Percentiles rank a stretch among this genome's conserved stretches.
Conservation (phyloP, 1,140 invertebrate species). For the Melipona quadrifasciata region DNA sequence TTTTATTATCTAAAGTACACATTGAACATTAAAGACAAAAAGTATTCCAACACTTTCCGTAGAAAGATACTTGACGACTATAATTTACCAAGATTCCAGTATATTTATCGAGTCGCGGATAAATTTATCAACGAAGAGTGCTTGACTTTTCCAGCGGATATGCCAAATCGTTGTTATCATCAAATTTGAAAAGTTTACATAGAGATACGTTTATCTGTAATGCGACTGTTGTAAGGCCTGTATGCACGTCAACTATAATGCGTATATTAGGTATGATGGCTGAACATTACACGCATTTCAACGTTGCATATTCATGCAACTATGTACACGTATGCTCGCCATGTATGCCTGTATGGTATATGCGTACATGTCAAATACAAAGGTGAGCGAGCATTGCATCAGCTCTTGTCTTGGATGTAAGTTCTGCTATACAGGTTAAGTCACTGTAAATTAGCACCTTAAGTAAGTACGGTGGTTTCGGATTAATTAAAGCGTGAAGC, state of each 20-base stretch:
- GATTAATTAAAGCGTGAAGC: background rate
- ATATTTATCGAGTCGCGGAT: background rate
- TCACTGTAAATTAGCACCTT: background rate
- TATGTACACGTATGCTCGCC: constrained; percentile 1
- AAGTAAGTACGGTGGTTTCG: background rate
- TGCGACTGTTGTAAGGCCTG: constrained; percentile 22
- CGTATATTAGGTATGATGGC: constrained; percentile 45
- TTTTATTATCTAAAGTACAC: too few relatives aligned
- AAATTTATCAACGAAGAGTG: background rate
- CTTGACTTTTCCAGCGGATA: too few relatives aligned
- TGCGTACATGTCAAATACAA: constrained; percentile 8
- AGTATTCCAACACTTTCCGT: too few relatives aligned
- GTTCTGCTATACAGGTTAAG: background rate
- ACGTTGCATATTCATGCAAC: constrained; percentile 45
- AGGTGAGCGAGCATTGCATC: constrained; percentile 14
- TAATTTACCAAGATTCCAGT: background rate
- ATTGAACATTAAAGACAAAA: too few relatives aligned
- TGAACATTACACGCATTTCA: constrained; percentile 50
- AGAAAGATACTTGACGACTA: background rate
- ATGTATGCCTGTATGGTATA: background rate
- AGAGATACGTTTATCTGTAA: background rate
- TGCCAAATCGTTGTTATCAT: background rate
- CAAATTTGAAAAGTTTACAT: constrained; percentile 10
- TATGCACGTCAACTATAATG: constrained; percentile 35
- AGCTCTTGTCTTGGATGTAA: background rate